Conservation (phyloP, 2,888 invertebrate genomes). For the Spilosoma lubricipeda region DNA sequence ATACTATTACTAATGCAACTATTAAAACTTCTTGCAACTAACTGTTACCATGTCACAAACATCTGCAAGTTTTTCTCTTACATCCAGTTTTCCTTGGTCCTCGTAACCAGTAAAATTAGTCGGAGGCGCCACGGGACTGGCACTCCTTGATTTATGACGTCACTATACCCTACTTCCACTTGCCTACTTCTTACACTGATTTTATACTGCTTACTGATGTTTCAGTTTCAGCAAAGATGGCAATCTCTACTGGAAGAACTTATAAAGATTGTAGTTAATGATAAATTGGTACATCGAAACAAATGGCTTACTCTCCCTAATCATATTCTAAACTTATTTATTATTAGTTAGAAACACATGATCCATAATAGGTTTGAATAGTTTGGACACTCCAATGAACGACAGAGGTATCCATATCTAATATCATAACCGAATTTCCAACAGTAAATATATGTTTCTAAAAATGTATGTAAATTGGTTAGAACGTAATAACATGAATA, state of each 20-base stretch:
- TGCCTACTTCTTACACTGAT: slow-evolving; percentile 45
- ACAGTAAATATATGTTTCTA: too few relatives aligned
- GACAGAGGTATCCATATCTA: too few relatives aligned
- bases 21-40: background rate
- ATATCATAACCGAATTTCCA: too few relatives aligned
- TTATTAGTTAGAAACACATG: too few relatives aligned
- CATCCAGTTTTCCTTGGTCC: slow-evolving; percentile 1
- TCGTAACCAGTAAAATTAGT: slow-evolving; percentile 18
- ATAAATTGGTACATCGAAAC: background rate
- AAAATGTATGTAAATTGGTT: too few relatives aligned
- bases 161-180: slow-evolving; percentile 40
- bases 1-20: too few relatives aligned
- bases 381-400: too few relatives aligned
- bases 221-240: slow-evolving; percentile 24
- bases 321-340: background rate
- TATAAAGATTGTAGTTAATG: background rate
- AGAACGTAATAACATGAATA: too few relatives aligned
- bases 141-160: slow-evolving; percentile 54
- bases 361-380: too few relatives aligned
- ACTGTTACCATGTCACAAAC: background rate
- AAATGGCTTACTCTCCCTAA: background rate
- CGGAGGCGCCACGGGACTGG: slow-evolving; percentile 36
- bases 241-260: slow-evolving; percentile 25
- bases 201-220: slow-evolving; percentile 44
- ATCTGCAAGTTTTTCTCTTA: background rate